These are phyloP conservation scores for Dendroctonus ponderosae DNA, from an alignment of 1,140 invertebrate genomes.

Conservation along the genomic window DNA sequence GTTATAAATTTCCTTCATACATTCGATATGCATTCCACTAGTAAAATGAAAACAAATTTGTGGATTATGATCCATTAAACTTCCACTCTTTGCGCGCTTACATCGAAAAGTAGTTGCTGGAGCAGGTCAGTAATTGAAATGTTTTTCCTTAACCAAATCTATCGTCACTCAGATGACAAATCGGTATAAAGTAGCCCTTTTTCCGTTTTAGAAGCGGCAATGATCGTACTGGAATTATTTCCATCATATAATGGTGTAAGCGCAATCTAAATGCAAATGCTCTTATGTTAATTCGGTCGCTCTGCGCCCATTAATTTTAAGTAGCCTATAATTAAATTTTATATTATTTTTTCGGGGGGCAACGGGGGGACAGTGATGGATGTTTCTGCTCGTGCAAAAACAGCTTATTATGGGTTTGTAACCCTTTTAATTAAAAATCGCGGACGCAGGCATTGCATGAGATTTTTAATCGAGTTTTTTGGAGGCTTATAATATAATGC, in stretches of 20 bases:
- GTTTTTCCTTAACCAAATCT: no score
- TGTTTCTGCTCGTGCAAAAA: slow-evolving; percentile 27
- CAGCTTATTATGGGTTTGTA: slow-evolving; percentile 34
- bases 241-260: slow-evolving; percentile 51
- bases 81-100: no score
- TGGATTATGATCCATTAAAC: no score
- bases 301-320: slow-evolving; percentile 51
- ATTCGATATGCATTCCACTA: no score
- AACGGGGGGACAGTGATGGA: slow-evolving; percentile 14
- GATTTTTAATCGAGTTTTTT: slow-evolving; percentile 30
- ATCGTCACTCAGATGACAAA: no score
- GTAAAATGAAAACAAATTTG: no score
- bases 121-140: no score
- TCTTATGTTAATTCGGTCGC: slow-evolving; percentile 51
- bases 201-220: neutral
- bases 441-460: slow-evolving; percentile 18
- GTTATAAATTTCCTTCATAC: no score
- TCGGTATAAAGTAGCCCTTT: no score
- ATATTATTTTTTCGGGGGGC: slow-evolving; percentile 45
- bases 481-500: slow-evolving; percentile 17
- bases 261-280: slow-evolving; percentile 53
- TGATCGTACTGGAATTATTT: slow-evolving; percentile 45
- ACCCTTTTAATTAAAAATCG: slow-evolving; percentile 35
- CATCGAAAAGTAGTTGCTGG: no score
- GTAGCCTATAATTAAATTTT: slow-evolving; percentile 53